Percentiles rank a stretch among this genome's conserved stretches.
These are phyloP conservation scores for Holothuria scabra DNA, from an alignment of 53 echinoderm and acorn worm genomes.

Conservation along the genomic window DNA sequence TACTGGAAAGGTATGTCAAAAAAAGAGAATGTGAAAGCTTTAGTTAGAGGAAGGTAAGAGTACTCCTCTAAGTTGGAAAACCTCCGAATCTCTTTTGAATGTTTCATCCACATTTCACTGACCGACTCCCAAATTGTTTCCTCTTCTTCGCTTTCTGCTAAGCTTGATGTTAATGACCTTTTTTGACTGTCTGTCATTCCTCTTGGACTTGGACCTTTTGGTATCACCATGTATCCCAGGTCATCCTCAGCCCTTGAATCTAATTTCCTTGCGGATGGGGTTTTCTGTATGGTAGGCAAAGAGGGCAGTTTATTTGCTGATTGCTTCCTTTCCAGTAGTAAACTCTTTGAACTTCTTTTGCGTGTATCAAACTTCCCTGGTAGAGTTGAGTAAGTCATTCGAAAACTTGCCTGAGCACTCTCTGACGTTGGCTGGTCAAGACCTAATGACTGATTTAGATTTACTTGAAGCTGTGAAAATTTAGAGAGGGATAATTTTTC, in stretches of 20 bases:
- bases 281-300: background rate
- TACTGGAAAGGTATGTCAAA: conserved; percentile 79
- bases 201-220: no score
- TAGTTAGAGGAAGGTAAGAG: conserved; percentile 72
- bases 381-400: conserved; percentile 89
- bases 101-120: conserved; percentile 76
- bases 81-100: conserved; percentile 59
- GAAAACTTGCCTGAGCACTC: conserved; percentile 49
- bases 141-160: conserved; percentile 33
- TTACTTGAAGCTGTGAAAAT: conserved; percentile 48
- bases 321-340: background rate
- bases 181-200: no score
- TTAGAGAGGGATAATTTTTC: conserved; percentile 56
- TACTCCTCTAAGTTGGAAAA: conserved; percentile 46
- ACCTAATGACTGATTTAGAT: conserved; percentile 18
- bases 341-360: background rate
- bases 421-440: conserved; percentile 46
- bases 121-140: conserved; percentile 72
- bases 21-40: conserved; percentile 83
- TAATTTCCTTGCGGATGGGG: background rate
- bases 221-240: background rate
- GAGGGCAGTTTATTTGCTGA: background rate
- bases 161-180: background rate
- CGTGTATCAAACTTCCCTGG: conserved; percentile 52
- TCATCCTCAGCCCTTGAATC: background rate